Base-by-base conservation (phyloP, 1,140 invertebrate species). In the Pantala flavescens region DNA sequence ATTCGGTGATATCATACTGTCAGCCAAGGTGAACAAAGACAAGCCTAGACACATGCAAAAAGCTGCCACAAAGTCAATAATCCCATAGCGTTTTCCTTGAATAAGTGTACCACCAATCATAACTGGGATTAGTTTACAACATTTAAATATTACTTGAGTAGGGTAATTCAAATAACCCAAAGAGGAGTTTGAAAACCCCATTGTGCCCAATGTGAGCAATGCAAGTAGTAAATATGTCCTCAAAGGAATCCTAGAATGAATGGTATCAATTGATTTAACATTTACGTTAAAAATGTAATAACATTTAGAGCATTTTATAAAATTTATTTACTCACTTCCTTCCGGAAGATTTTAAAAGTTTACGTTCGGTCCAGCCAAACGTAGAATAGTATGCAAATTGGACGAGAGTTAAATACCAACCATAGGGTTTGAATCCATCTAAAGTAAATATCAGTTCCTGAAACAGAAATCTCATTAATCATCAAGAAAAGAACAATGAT, bases 111-210 rank as follows among this genome's bases (percentile, higher is more conserved):
- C 93, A 71, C 96, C 96, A 76, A 96, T 89, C 78, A 98, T 87
- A 0, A 98, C 96, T 3, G 97, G 97, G 78, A 98, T 96, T 0
- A 98, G 85, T 84, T 98, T 98, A 81, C 97, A 98, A 81, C 95
- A 97, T 83, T 96, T 96, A 81, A 96, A 96, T 78, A 96, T 95
- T n/a, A 96, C 89, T 82, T 89, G 88, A 0, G 94, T 96, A 23
- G 97, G 96, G 84, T 98, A 98, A 83, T 98, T 98, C 0, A 98
- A 84, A 83, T 97, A 97, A 70, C 92, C 95, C n/a, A 98, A 84
- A 9, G 95, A 96, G 14, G 95, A 89, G 84, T 98, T 98, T 3
- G 96, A 98, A 78, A 98, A 88, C 0, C 95, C 95, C 94, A 98
- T 98, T 14, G 96, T 98, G 0, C 93, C 94, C 9, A 98, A 85